Evolutionary conservation across 1,140 invertebrate species (phyloP), one percentile per base, ranked within the genome.

Genomic region (Trichomalopsis sarcophagae): DNA sequence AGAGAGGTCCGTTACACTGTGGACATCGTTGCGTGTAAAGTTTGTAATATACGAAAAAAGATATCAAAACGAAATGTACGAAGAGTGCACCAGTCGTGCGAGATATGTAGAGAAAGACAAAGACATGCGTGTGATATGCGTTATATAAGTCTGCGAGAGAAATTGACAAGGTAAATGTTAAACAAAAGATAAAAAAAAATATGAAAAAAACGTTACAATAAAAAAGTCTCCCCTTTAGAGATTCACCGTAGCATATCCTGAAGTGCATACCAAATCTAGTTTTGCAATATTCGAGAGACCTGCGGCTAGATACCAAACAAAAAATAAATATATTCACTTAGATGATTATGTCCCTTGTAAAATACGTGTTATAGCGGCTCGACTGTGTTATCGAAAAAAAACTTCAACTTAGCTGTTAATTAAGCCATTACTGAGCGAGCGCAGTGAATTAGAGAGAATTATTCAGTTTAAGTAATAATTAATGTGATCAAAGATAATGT

Each of bases 251-350:
- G 89, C 88, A 90, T 90, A 90, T 90, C 89, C 87, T 87, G 87
- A 90, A 90, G 87, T 89, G 87, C 89, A 90, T 90, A 90, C 89
- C 89, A 90, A 88, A 87, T 86, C 87, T 90, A 90, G 88, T 88
- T 88, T 88, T 87, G 87, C 88, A 84, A 84, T 87, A 89, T 87
- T 87, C 86, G 85, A 82, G 79, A 86, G 80, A 79, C 75, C 73
- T 87, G 86, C 86, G 82, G 78, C 77, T 85, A 81, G 82, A 83
- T 82, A 86, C 81, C 66, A 86, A 55, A 47, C n/a, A 50, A 33
- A 74, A 62, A 55, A 80, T 86, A 86, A 50, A 87, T 87, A 87
- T 87, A 88, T 74, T 87, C 85, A 88, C 86, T 86, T 89, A 89
- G 87, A 82, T 85, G 87, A 87, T 27, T 27, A 27, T 87, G 86